A percentile compares a stretch with the other conserved stretches of the same genome.
Evolutionary conservation across 2,888 invertebrate genomes (phyloP).

Genomic region (Mimumesa dahlbomi): DNA sequence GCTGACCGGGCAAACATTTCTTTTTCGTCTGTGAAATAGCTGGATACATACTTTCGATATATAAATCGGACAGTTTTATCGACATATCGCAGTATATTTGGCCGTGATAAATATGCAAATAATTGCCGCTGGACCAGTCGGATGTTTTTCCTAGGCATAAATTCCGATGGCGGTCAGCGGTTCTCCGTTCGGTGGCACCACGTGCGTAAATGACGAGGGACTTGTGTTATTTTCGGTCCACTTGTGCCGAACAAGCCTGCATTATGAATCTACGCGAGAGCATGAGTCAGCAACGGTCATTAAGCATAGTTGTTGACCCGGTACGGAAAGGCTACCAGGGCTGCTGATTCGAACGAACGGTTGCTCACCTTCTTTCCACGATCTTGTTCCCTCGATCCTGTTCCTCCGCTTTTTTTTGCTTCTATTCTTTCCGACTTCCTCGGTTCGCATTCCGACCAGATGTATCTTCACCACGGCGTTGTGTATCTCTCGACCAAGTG

Average conservation of each 20-base stretch:
- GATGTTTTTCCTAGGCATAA: conserved; percentile 21
- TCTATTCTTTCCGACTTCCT: too few species aligned
- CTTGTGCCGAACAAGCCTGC: conserved; percentile 33
- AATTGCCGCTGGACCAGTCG: conserved; percentile 26
- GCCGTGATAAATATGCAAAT: conserved; percentile 52
- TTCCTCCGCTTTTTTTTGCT: conserved; percentile 12
- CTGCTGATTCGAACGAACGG: conserved; percentile 10
- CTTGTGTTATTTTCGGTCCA: conserved; percentile 29
- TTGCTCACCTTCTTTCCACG: conserved; percentile 2
- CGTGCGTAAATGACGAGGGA: background rate
- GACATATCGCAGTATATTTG: background rate
- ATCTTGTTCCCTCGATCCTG: conserved; percentile 6
- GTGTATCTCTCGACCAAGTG: too few species aligned
- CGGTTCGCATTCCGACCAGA: background rate
- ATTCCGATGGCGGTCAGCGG: conserved; percentile 9
- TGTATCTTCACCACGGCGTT: background rate
- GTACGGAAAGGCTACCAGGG: conserved; percentile 1
- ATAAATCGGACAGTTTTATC: conserved; percentile 7
- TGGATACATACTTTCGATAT: conserved; percentile 8
- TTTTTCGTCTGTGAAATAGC: too few species aligned
- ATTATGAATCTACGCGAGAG: conserved; percentile 38
- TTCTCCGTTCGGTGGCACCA: conserved; percentile 18
- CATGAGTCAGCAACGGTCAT: conserved; percentile 39
- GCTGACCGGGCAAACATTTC: too few species aligned
- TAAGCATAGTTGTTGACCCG: conserved; percentile 47